A percentile compares a stretch with the other conserved stretches of the same genome.
phyloP scores from a whole-genome alignment of 2,797 vertebrate species.

The Zalophus californianus region DNA sequence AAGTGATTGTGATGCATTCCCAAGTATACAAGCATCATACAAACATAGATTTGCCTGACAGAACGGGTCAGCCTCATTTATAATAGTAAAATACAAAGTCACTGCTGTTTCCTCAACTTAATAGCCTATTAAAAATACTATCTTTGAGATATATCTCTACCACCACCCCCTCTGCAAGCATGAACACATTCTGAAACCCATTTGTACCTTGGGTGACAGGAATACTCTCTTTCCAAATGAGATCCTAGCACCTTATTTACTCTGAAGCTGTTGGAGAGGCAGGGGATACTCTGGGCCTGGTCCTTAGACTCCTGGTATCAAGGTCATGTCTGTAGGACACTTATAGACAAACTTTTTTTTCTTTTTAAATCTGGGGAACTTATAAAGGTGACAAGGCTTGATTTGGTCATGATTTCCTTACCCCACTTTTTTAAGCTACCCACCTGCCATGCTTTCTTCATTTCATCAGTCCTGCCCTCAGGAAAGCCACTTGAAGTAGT shows the following conservation, averaged over 20 bases:
- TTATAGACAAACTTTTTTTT: not conserved
- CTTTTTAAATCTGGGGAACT: not conserved
- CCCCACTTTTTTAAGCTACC: not conserved
- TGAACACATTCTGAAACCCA: not conserved
- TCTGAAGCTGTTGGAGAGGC: not conserved
- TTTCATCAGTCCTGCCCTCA: not conserved
- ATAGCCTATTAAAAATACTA: not conserved
- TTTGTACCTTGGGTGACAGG: not conserved
- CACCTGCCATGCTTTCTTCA: not conserved
- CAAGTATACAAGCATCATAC: not conserved
- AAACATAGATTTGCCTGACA: slow-evolving; percentile 10
- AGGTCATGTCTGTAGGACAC: not conserved
- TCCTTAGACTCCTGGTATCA: not conserved
- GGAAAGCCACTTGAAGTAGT: not conserved
- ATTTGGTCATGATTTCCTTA: not conserved
- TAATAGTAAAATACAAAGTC: not conserved
- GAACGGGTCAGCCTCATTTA: not conserved
- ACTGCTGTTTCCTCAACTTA: not conserved
- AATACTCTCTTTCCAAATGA: not conserved
- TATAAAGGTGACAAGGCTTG: not conserved
- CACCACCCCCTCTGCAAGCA: too few species aligned
- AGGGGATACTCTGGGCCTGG: not conserved
- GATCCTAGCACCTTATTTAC: not conserved
- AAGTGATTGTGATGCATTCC: not conserved
- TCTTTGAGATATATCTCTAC: not conserved